Evolutionary conservation across 2,888 invertebrate species (phyloP).

Genomic region (Epistrophella euchroma): DNA sequence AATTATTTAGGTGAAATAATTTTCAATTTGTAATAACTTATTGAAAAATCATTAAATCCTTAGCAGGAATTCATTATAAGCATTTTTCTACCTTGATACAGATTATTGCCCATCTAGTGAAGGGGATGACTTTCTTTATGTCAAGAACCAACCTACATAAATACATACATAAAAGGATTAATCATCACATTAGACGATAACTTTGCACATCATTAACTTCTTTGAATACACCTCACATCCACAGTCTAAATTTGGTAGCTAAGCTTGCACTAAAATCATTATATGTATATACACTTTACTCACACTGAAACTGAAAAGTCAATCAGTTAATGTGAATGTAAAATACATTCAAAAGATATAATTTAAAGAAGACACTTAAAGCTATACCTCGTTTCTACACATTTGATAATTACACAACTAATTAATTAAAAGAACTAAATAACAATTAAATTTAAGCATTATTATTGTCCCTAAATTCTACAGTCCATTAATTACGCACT

Average conservation of each 20-base stretch:
- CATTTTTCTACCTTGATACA: neutral
- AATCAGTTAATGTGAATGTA: slow-evolving; percentile 16
- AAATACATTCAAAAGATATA: neutral
- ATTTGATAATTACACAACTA: slow-evolving; percentile 29
- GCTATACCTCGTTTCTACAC: neutral
- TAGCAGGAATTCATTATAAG: neutral
- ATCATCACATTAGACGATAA: slow-evolving; percentile 45
- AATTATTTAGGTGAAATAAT: neutral
- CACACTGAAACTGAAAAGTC: slow-evolving; percentile 8
- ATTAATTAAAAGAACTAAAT: slow-evolving; percentile 16
- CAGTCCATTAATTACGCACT: slow-evolving; percentile 14
- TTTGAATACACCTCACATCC: neutral
- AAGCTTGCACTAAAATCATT: neutral
- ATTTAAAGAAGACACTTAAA: neutral
- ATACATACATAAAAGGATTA: neutral
- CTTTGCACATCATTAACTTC: slow-evolving; percentile 50
- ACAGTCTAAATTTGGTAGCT: slow-evolving; percentile 4
- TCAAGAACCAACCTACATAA: neutral
- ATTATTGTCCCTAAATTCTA: neutral
- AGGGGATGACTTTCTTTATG: neutral
- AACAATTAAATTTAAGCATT: slow-evolving; percentile 21
- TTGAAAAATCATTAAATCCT: neutral
- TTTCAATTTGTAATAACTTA: neutral
- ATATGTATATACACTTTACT: neutral
- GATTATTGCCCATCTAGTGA: neutral